phyloP scores from a whole-genome alignment of 2,797 vertebrate genomes.

The Parotocinclus haroldoi region DNA sequence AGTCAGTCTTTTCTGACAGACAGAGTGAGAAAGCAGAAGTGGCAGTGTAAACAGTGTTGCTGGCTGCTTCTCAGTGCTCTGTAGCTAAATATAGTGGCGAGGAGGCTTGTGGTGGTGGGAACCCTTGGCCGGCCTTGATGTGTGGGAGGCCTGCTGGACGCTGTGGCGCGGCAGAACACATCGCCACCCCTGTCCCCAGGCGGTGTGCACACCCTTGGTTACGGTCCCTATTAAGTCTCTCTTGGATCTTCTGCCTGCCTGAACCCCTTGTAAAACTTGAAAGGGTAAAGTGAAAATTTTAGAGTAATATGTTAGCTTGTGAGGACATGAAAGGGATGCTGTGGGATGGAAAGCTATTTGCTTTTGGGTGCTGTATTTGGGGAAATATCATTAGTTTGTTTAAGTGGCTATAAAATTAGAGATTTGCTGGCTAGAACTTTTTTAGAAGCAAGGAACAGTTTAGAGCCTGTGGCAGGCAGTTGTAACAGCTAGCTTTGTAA shows the following conservation, averaged over 20 bases:
- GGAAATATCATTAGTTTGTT: not conserved
- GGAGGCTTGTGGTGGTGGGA: constrained; percentile 50
- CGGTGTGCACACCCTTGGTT: constrained; percentile 36
- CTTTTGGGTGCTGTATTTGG: constrained; percentile 4
- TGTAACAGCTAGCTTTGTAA: not conserved
- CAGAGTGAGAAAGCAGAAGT: constrained; percentile 33
- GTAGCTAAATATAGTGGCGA: constrained; percentile 50
- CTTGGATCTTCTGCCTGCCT: constrained; percentile 43
- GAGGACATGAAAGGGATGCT: constrained; percentile 3
- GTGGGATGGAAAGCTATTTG: not conserved
- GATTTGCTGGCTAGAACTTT: constrained; percentile 7
- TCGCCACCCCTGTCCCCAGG: constrained; percentile 27
- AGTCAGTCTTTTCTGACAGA: constrained; percentile 23
- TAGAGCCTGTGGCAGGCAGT: not conserved
- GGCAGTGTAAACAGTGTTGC: constrained; percentile 34
- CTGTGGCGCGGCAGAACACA: constrained; percentile 36
- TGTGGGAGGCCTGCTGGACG: constrained; percentile 49
- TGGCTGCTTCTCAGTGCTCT: constrained; percentile 28
- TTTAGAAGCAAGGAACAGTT: no score
- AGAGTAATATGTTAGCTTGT: not conserved
- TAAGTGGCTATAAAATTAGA: not conserved
- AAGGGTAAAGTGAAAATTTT: constrained; percentile 10
- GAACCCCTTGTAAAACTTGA: constrained; percentile 37
- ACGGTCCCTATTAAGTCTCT: constrained; percentile 43
- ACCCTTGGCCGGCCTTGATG: constrained; percentile 56